Evolutionary conservation across 2,888 invertebrate species (phyloP).

Genomic region (Epinotia bilunana): DNA sequence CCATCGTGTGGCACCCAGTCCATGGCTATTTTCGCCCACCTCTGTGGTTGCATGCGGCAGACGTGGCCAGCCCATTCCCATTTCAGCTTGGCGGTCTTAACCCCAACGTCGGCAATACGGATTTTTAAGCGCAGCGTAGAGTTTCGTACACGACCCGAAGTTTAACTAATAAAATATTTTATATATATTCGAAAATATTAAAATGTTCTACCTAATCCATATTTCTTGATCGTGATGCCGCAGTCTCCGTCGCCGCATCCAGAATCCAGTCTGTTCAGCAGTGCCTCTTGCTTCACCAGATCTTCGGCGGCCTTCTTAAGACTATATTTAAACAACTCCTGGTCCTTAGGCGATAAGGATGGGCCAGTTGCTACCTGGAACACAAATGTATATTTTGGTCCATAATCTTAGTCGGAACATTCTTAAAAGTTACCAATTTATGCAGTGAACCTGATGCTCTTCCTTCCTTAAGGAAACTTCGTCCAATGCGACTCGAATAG

Average conservation of each 20-base stretch:
- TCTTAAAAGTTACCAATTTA: too few species aligned
- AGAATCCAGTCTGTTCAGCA: slow-evolving; percentile 87
- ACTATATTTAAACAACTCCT: slow-evolving; percentile 65
- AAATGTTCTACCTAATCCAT: slow-evolving; percentile 79
- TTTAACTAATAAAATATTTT: too few species aligned
- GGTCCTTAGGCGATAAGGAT: slow-evolving; percentile 57
- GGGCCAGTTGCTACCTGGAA: slow-evolving; percentile 65
- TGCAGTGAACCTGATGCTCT: background rate
- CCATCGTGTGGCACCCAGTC: too few species aligned
- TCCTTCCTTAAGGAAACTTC: background rate
- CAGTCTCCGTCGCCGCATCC: slow-evolving; percentile 91
- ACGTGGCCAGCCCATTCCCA: too few species aligned
- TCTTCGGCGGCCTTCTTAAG: slow-evolving; percentile 77
- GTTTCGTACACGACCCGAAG: too few species aligned
- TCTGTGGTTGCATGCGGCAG: too few species aligned
- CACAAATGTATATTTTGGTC: background rate
- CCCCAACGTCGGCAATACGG: too few species aligned
- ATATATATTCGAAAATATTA: background rate
- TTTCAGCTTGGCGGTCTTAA: too few species aligned
- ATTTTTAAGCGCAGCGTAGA: too few species aligned
- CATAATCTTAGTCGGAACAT: background rate
- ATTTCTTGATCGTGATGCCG: slow-evolving; percentile 87
- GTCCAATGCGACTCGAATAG: background rate
- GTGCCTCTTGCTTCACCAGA: slow-evolving; percentile 84
- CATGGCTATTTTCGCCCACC: too few species aligned